Percentiles rank a stretch among this genome's conserved stretches.
Evolutionary conservation across 2,888 invertebrate genomes (phyloP).

Genomic region (Aporophyla nigra): DNA sequence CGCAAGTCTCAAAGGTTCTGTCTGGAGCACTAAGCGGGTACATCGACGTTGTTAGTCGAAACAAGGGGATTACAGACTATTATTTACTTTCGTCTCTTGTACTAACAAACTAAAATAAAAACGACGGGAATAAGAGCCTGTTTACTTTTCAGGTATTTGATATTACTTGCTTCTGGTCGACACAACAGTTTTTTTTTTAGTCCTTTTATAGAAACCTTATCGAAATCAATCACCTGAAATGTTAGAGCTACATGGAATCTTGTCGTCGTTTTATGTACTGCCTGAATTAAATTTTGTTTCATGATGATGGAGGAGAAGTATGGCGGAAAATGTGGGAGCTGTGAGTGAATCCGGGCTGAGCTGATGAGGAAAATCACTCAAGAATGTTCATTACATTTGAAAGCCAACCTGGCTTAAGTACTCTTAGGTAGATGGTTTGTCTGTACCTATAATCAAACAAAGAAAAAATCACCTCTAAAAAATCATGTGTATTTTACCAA

Average conservation of each 20-base stretch:
- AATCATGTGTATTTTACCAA: neutral
- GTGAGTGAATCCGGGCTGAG: too few species aligned
- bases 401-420: neutral
- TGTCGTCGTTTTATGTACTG: neutral
- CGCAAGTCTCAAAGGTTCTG: neutral
- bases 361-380: neutral
- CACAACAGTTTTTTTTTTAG: neutral
- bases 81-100: conserved; percentile 4
- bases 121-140: neutral
- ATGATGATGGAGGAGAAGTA: neutral
- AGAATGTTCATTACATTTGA: neutral
- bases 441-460: neutral
- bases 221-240: neutral
- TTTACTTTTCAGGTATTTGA: conserved; percentile 6
- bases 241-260: too few species aligned
- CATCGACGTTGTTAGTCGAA: neutral
- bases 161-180: neutral
- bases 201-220: too few species aligned
- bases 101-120: neutral
- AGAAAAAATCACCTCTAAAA: neutral
- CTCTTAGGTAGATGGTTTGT: neutral
- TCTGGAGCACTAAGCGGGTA: neutral
- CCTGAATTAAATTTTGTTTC: neutral
- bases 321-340: too few species aligned
- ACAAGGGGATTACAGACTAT: neutral